Conservation (phyloP, 2,113 vertebrate genomes). For the Lampris megalopsis region DNA sequence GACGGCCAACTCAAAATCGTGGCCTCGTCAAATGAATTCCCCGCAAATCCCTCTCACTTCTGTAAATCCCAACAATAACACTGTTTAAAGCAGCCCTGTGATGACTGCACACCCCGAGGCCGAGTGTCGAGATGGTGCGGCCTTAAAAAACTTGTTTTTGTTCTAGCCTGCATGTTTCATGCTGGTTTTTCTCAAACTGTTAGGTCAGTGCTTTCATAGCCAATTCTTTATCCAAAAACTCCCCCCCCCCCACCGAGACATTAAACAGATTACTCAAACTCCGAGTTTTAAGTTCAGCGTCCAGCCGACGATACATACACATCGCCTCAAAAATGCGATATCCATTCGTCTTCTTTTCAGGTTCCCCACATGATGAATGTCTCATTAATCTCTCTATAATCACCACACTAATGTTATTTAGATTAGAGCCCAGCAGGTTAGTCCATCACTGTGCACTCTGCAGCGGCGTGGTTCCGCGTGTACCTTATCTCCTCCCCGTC, state of each 20-base stretch:
- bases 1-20: too few relatives aligned
- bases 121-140: not conserved
- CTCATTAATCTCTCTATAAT: constrained; percentile 57
- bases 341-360: constrained; percentile 50
- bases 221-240: not conserved
- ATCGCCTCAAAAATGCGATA: constrained; percentile 35
- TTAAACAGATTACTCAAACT: constrained; percentile 30
- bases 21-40: too few relatives aligned
- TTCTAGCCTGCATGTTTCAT: too few relatives aligned
- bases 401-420: constrained; percentile 38
- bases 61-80: too few relatives aligned
- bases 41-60: too few relatives aligned
- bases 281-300: constrained; percentile 36
- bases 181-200: constrained; percentile 5
- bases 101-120: not conserved
- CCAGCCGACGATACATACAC: constrained; percentile 3
- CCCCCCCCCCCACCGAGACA: not conserved
- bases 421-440: constrained; percentile 30
- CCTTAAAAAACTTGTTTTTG: too few relatives aligned
- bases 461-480: constrained; percentile 22
- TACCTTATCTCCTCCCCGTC: constrained; percentile 44
- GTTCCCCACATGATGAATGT: constrained; percentile 32
- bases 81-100: not conserved
- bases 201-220: not conserved
- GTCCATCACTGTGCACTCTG: constrained; percentile 34